Conservation (phyloP, 2,113 vertebrate species). For the Columbina picui region DNA sequence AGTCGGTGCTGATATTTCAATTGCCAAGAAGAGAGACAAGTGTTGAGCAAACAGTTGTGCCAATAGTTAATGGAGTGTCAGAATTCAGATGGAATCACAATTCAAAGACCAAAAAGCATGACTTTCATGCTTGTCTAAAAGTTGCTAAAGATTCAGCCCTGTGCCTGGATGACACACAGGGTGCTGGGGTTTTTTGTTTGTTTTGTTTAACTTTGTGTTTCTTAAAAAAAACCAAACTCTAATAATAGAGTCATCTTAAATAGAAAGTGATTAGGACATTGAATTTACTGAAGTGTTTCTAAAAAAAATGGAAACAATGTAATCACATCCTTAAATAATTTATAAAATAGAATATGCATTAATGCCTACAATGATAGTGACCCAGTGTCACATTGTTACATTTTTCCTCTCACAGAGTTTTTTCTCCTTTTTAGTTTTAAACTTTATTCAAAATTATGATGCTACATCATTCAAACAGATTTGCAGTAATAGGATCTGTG, state of each 20-base stretch:
- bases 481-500: too few relatives aligned
- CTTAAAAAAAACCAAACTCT: neutral
- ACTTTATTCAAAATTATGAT: neutral
- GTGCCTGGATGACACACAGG: neutral
- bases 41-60: fast-evolving
- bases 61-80: neutral
- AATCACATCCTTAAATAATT: neutral
- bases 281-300: neutral
- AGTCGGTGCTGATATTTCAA: neutral
- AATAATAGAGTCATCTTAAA: neutral
- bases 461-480: neutral
- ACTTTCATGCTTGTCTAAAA: neutral
- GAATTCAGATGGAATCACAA: neutral
- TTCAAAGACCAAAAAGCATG: neutral
- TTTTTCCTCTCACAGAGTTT: neutral
- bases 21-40: too few relatives aligned
- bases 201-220: neutral
- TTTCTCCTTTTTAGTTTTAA: neutral
- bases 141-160: neutral
- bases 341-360: neutral
- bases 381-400: neutral
- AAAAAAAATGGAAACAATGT: neutral
- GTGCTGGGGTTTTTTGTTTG: neutral
- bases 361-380: neutral
- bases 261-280: neutral